Conservation (phyloP, 1,140 invertebrate species). For the Lucilia cuprina region DNA sequence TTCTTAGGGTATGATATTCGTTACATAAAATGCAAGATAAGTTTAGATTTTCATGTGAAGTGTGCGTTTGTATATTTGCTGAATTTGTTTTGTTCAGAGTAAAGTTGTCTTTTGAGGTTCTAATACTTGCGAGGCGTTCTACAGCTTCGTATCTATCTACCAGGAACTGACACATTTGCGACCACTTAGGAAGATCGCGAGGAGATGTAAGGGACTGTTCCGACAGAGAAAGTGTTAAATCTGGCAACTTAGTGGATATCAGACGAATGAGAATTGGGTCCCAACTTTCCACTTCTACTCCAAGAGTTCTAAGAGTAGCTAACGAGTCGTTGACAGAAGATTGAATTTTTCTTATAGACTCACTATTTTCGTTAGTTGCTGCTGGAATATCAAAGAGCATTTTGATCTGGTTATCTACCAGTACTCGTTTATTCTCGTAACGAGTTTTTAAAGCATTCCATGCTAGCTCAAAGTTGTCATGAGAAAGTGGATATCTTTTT, state of each 20-base stretch:
- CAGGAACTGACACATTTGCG: no score
- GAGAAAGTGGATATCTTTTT: no score
- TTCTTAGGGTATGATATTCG: not conserved
- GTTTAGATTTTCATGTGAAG: not conserved
- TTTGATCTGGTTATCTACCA: not conserved
- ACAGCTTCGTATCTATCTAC: no score
- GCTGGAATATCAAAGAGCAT: not conserved
- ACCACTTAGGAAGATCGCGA: no score
- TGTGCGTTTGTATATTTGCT: not conserved
- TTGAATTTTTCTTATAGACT: not conserved
- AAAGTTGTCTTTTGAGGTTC: not conserved
- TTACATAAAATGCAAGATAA: not conserved
- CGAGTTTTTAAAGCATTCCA: no score
- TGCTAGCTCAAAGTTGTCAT: no score
- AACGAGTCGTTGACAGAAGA: no score
- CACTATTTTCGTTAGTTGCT: not conserved
- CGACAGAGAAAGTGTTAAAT: not conserved
- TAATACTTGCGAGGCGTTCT: no score
- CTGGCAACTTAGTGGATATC: not conserved
- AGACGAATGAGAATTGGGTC: not conserved
- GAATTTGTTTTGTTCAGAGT: not conserved
- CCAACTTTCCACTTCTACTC: not conserved
- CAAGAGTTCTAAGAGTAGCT: no score
- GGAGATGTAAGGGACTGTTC: no score
- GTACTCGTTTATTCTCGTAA: not conserved